Conservation (phyloP, 2,797 vertebrate genomes). For the Acomys russatus region DNA sequence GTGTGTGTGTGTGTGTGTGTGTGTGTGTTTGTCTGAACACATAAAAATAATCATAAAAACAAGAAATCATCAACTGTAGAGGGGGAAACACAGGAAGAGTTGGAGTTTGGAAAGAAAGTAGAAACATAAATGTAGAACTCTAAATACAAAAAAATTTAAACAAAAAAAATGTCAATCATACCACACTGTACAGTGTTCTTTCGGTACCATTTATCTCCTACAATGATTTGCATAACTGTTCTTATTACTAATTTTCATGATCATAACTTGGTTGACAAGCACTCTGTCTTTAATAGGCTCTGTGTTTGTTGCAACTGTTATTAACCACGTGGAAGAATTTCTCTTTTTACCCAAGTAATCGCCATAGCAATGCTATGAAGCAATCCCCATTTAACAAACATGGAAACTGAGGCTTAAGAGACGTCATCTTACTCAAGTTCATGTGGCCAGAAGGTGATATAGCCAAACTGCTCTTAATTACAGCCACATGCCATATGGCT, state of each 20-base stretch:
- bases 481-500: neutral
- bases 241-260: neutral
- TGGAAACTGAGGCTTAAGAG: neutral
- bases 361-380: neutral
- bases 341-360: neutral
- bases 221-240: neutral
- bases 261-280: neutral
- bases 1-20: neutral
- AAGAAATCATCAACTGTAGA: neutral
- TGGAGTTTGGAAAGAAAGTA: neutral
- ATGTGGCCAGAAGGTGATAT: neutral
- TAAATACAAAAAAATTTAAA: neutral
- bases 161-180: neutral
- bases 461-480: conserved; percentile 12
- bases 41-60: neutral
- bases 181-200: neutral
- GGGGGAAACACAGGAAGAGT: neutral
- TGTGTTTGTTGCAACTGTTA: neutral
- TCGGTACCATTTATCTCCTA: neutral
- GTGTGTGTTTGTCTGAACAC: neutral
- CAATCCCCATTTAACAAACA: conserved; percentile 23
- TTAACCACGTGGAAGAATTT: neutral
- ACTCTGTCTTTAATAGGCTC: neutral
- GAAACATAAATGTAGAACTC: neutral
- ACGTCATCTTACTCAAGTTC: neutral